Evolutionary conservation across 2,888 invertebrate species (phyloP), one percentile per base, ranked within the genome.

Genomic region (Polydrusus cervinus): DNA sequence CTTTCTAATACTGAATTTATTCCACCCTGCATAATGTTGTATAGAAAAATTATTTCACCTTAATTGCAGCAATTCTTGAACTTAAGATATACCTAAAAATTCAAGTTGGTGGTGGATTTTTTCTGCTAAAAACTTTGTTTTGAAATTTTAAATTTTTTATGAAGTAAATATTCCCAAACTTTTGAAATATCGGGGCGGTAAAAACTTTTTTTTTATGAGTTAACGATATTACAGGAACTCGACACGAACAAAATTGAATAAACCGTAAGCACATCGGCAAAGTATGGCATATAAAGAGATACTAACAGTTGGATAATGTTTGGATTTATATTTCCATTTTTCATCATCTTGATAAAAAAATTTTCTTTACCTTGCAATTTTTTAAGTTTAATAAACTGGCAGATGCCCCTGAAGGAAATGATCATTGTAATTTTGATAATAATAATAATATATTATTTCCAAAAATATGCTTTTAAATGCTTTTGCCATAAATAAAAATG

Each of bases 81-180:
- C 57, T 68, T 68, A 68, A 45, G 45, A 57, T 45, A 55, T 57
- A 45, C 34, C 45, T 45, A 55, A 66, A 34, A 40, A 66, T 20
- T n/a, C 66, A 68, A 68, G 57, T 45, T 45, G 57, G 67, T 45
- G 30, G 38, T 43, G 45, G 45, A 45, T 68, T 68, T 67, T 68
- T 67, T 55, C 43, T 40, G 55, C 43, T 9, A 18, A 55, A 67
- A 67, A 67, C 43, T 67, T 67, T 55, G 43, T 55, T 43, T 67
- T 55, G n/a, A 55, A 68, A 68, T 68, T 68, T 68, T 57, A 20
- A 45, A 45, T 53, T 57, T 68, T 68, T 68, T 57, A 68, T 68
- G 55, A 57, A 68, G 67, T 57, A 16, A 38, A 43, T 30, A 20
- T 68, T 57, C 11, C 16, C n/a, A 55, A 53, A 40, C 16, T 40